A percentile compares a stretch with the other conserved stretches of the same genome.
These are phyloP conservation scores for Cyaniris semiargus DNA, from an alignment of 2,888 invertebrate genomes.

Conservation along the genomic window DNA sequence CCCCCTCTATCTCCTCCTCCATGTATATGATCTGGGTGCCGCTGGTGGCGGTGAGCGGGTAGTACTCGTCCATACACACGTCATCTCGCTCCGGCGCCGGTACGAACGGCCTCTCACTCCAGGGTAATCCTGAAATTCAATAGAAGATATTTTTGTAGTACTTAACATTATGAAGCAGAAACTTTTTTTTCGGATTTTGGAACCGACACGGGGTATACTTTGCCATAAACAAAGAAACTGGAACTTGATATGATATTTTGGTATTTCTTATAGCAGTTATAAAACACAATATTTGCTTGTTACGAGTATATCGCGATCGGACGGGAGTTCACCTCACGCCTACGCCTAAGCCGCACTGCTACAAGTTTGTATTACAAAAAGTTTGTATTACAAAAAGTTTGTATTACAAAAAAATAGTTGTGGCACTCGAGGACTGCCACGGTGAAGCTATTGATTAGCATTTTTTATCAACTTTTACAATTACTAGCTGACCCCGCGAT, in stretches of 20 bases:
- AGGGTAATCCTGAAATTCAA: constrained; percentile 52
- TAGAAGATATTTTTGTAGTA: not conserved
- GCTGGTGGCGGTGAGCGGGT: constrained; percentile 77
- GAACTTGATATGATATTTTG: no score
- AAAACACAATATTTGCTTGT: not conserved
- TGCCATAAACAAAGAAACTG: no score
- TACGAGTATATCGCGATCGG: not conserved
- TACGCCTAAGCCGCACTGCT: not conserved
- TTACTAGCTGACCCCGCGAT: no score
- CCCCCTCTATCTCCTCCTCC: constrained; percentile 69
- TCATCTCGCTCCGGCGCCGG: constrained; percentile 60
- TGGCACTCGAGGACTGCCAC: no score
- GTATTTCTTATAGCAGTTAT: not conserved
- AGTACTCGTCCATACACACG: constrained; percentile 62
- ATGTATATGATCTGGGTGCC: constrained; percentile 80
- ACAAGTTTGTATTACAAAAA: no score
- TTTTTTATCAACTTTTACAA: no score
- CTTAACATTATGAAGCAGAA: no score
- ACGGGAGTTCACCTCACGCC: not conserved
- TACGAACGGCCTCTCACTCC: constrained; percentile 59
- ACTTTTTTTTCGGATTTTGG: no score
- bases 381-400: no score
- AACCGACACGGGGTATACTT: no score
- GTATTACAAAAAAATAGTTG: no score
- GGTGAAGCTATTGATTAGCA: no score